Percentiles rank a stretch among this genome's conserved stretches.
These are phyloP conservation scores for Centropristis striata DNA, from an alignment of 2,113 vertebrate genomes.

Conservation along the genomic window DNA sequence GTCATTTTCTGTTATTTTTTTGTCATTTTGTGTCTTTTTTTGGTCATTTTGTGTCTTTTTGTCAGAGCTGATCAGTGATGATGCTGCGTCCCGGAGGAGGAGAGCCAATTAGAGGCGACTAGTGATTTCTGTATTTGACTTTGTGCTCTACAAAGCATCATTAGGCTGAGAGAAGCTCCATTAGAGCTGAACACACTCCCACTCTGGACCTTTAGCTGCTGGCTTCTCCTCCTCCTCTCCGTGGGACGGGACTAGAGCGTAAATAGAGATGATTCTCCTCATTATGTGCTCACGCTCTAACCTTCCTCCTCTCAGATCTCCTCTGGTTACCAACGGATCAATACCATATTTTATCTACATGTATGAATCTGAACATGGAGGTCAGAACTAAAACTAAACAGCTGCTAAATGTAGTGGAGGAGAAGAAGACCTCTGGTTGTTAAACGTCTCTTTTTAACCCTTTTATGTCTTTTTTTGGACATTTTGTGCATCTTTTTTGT, in stretches of 20 bases:
- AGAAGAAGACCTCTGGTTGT: no score
- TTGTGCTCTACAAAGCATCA: conserved; percentile 73
- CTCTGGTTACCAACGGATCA: conserved; percentile 4
- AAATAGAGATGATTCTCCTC: conserved; percentile 63
- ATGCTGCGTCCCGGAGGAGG: no score
- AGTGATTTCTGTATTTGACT: conserved; percentile 76
- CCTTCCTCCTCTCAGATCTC: conserved; percentile 56
- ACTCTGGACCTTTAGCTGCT: conserved; percentile 70
- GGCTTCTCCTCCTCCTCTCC: conserved; percentile 41
- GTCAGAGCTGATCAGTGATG: no score
- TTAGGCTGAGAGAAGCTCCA: conserved; percentile 64
- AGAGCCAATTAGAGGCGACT: conserved; percentile 71
- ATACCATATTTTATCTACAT: neutral
- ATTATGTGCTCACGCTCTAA: conserved; percentile 39
- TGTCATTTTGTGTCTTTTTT: no score
- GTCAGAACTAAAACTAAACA: no score
- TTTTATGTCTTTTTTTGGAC: no score
- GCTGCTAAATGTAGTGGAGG: no score
- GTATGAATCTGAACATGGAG: neutral
- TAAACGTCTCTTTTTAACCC: no score
- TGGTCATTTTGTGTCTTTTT: no score
- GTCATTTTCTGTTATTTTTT: no score
- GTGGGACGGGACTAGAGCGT: conserved; percentile 61
- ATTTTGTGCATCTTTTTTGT: no score
- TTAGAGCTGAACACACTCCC: conserved; percentile 57